Percentiles rank a stretch among this genome's conserved stretches.
Conservation (phyloP, 2,797 vertebrate species). For the Acestrorhynchus altus region DNA sequence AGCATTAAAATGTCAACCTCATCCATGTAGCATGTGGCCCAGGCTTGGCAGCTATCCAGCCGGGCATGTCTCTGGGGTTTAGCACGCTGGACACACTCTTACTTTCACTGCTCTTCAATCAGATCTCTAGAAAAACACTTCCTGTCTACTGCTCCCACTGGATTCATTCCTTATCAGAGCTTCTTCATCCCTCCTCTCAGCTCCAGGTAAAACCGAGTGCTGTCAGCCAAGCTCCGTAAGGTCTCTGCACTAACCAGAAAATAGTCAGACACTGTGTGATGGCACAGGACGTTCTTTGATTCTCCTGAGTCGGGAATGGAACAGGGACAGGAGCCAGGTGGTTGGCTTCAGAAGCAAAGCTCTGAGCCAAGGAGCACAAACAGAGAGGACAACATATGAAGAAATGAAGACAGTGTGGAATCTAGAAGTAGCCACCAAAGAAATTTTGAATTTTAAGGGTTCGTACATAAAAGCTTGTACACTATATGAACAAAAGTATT, state of each 20-base stretch:
- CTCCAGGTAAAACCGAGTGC: slow-evolving; percentile 25
- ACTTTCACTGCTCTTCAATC: slow-evolving; percentile 12
- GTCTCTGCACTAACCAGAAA: not conserved
- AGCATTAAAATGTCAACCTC: slow-evolving; percentile 21
- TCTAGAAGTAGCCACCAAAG: not conserved
- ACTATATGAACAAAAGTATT: too few relatives aligned
- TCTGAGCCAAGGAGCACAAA: not conserved
- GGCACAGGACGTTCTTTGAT: slow-evolving; percentile 18
- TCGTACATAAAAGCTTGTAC: too few relatives aligned
- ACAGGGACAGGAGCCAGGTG: slow-evolving; percentile 7
- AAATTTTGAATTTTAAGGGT: too few relatives aligned
- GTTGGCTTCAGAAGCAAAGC: not conserved
- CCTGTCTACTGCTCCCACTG: not conserved
- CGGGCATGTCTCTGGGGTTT: slow-evolving; percentile 13
- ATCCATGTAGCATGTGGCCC: slow-evolving; percentile 13
- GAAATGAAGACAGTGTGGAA: not conserved
- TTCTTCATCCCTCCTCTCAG: slow-evolving; percentile 3
- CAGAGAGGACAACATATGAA: not conserved
- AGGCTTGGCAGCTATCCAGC: slow-evolving; percentile 29
- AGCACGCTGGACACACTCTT: slow-evolving; percentile 30
- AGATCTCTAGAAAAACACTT: slow-evolving; percentile 20
- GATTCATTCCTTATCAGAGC: slow-evolving; percentile 15
- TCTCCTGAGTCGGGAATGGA: not conserved
- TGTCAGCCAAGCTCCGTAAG: slow-evolving; percentile 1
- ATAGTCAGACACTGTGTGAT: not conserved